Evolutionary conservation across 2,113 vertebrate species (phyloP).

Genomic region (Phalacrocorax aristotelis): DNA sequence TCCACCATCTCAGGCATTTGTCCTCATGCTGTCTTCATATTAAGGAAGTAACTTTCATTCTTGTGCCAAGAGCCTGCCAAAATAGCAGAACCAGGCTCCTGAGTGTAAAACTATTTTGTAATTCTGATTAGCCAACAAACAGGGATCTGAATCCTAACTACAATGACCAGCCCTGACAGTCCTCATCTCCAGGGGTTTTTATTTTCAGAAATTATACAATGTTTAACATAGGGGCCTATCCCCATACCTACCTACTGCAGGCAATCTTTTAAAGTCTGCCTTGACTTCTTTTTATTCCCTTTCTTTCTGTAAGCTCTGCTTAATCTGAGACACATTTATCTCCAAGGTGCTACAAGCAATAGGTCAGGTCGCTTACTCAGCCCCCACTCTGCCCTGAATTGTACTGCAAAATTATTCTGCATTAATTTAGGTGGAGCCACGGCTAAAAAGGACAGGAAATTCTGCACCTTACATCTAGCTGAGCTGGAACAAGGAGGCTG

Average conservation of each 20-base stretch:
- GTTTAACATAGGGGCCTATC: neutral
- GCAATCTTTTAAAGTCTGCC: neutral
- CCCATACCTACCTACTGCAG: neutral
- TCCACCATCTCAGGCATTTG: neutral
- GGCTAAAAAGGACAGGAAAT: neutral
- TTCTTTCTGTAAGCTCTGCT: neutral
- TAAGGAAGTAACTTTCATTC: slow-evolving; percentile 49
- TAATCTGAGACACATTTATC: neutral
- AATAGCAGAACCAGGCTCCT: neutral
- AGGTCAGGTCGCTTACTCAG: neutral
- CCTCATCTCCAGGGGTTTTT: neutral
- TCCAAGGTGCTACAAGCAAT: neutral
- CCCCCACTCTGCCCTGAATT: neutral
- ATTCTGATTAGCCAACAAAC: neutral
- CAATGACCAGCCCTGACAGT: neutral
- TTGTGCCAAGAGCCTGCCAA: slow-evolving; percentile 41
- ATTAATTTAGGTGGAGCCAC: neutral
- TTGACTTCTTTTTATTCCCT: neutral
- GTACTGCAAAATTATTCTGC: neutral
- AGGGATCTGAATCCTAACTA: neutral
- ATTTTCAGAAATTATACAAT: neutral
- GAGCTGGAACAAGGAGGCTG: neutral
- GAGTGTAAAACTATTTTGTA: neutral
- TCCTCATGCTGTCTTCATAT: neutral
- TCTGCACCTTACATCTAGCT: neutral